phyloP scores from a whole-genome alignment of 2,797 vertebrate species.

The Antennarius maculatus region DNA sequence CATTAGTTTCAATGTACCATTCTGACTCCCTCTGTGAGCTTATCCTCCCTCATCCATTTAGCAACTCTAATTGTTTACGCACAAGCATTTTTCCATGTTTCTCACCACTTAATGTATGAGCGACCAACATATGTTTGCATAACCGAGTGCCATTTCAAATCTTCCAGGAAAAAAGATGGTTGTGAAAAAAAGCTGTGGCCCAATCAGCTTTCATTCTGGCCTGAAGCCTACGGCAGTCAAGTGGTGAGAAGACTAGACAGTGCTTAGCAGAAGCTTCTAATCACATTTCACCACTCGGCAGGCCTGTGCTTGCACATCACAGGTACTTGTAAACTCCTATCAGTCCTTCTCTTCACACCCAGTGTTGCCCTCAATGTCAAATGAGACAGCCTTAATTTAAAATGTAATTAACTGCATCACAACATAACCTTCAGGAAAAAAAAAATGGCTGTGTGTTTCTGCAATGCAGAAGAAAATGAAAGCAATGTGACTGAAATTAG shows the following conservation, averaged over 20 bases:
- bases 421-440: slow-evolving; percentile 60
- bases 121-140: slow-evolving; percentile 31
- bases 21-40: slow-evolving; percentile 48
- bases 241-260: slow-evolving; percentile 79
- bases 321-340: slow-evolving; percentile 91
- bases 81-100: slow-evolving; percentile 35
- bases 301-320: slow-evolving; percentile 84
- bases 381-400: slow-evolving; percentile 82
- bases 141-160: background rate
- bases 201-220: slow-evolving; percentile 58
- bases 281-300: slow-evolving; percentile 83
- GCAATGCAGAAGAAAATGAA: slow-evolving; percentile 68
- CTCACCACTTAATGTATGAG: slow-evolving; percentile 32
- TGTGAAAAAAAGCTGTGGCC: too few relatives aligned
- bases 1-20: slow-evolving; percentile 34
- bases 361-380: slow-evolving; percentile 85
- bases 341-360: slow-evolving; percentile 88
- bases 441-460: slow-evolving; percentile 42
- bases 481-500: slow-evolving; percentile 52
- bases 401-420: slow-evolving; percentile 85
- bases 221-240: slow-evolving; percentile 64
- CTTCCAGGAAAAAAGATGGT: too few relatives aligned
- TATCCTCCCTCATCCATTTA: slow-evolving; percentile 59
- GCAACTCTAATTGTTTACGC: slow-evolving; percentile 54
- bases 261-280: slow-evolving; percentile 80